phyloP scores from a whole-genome alignment of 2,113 vertebrate species.

The Shinisaurus crocodilurus region DNA sequence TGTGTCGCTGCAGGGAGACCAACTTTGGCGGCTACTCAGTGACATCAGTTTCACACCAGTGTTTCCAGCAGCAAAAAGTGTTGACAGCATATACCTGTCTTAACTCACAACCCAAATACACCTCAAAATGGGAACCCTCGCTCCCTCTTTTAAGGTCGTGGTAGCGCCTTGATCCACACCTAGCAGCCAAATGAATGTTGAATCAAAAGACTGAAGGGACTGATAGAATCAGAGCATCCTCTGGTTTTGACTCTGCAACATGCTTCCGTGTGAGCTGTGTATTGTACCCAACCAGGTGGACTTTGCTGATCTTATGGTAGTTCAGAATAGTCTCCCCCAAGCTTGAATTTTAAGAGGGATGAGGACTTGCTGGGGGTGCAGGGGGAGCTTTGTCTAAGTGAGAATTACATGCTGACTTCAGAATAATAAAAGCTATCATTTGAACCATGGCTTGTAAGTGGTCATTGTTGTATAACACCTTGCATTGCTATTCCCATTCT shows the following conservation, averaged over 20 bases:
- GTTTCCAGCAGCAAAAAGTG: neutral
- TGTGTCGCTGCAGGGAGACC: neutral
- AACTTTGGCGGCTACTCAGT: neutral
- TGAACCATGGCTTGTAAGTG: neutral
- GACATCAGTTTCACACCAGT: neutral
- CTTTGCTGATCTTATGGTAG: neutral
- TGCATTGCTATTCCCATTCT: conserved; percentile 40
- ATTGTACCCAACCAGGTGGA: neutral
- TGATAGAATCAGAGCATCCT: neutral
- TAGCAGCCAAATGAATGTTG: neutral
- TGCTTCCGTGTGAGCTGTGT: neutral
- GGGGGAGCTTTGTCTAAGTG: neutral
- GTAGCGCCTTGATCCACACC: no score
- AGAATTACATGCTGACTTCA: neutral
- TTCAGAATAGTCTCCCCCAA: neutral
- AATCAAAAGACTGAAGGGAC: neutral
- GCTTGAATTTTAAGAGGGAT: neutral
- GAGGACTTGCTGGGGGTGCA: neutral
- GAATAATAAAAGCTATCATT: neutral
- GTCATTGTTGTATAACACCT: conserved; percentile 35
- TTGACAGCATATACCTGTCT: no score
- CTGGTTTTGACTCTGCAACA: no score
- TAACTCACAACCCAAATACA: no score
- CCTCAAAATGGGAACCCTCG: no score
- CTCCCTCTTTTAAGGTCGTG: neutral